Evolutionary conservation across 2,113 vertebrate species (phyloP).

Genomic region (Synodontis membranacea): DNA sequence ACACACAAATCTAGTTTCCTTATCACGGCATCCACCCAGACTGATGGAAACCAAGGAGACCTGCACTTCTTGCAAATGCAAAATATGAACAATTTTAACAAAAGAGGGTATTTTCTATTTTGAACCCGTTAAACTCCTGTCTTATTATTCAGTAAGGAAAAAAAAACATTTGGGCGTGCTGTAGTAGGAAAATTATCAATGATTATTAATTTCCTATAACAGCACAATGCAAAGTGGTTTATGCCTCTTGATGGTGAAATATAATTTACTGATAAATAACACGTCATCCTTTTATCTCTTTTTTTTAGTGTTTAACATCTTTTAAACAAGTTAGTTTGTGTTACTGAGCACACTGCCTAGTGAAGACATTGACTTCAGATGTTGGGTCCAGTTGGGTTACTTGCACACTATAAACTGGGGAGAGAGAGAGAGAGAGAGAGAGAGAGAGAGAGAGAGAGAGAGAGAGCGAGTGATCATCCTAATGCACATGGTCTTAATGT

Average conservation of each 20-base stretch:
- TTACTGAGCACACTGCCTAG: neutral
- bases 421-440: conserved; percentile 13
- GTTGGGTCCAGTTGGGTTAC: neutral
- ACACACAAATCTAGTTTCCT: neutral
- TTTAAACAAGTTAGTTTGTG: neutral
- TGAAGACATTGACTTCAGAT: neutral
- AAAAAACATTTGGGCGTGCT: neutral
- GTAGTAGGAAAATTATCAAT: neutral
- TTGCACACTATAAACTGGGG: neutral
- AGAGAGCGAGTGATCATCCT: conserved; percentile 12
- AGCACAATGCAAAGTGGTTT: neutral
- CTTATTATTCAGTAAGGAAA: neutral
- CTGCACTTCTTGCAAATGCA: neutral
- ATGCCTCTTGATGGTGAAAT: neutral
- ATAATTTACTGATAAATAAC: neutral
- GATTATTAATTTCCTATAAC: neutral
- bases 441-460: conserved; percentile 1
- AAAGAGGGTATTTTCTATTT: neutral
- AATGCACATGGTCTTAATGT: conserved; percentile 31
- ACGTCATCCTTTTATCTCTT: neutral
- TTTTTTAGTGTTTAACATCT: neutral
- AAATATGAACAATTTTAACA: neutral
- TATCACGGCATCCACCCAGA: conserved; percentile 2
- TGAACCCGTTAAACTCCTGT: neutral
- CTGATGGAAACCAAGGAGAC: neutral